Percentiles rank a stretch among this genome's conserved stretches.
These are phyloP conservation scores for Parambassis ranga DNA, from an alignment of 2,797 vertebrate species.

Conservation along the genomic window DNA sequence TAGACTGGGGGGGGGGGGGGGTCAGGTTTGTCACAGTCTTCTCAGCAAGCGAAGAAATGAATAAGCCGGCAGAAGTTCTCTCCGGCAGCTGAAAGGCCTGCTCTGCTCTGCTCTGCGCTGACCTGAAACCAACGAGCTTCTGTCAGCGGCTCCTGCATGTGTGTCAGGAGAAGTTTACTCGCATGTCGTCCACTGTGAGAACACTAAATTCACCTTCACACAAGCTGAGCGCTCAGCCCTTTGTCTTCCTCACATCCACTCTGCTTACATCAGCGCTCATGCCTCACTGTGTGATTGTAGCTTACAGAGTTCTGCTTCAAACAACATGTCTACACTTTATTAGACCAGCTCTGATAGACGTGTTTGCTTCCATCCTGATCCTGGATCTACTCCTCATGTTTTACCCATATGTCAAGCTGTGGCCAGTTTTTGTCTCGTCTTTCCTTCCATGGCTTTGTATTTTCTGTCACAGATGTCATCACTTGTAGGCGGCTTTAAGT, in stretches of 20 bases:
- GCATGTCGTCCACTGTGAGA: slow-evolving; percentile 32
- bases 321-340: no score
- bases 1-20: no score
- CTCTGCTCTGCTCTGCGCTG: slow-evolving; percentile 13
- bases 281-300: not conserved
- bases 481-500: slow-evolving; percentile 30
- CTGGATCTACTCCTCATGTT: not conserved
- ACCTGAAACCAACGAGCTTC: slow-evolving; percentile 43
- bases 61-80: slow-evolving; percentile 40
- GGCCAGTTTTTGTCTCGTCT: not conserved
- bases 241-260: slow-evolving; percentile 1
- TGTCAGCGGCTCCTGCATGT: slow-evolving; percentile 29
- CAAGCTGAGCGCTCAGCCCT: slow-evolving; percentile 9
- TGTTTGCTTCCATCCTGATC: not conserved
- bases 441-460: not conserved
- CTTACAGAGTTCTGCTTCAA: no score
- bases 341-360: no score
- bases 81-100: not conserved
- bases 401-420: not conserved
- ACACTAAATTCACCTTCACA: slow-evolving; percentile 39
- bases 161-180: slow-evolving; percentile 41
- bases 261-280: not conserved
- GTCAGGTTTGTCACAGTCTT: slow-evolving; percentile 18
- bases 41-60: slow-evolving; percentile 31
- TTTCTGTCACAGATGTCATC: not conserved